Base-by-base conservation (phyloP, 1,140 invertebrate species). In the Steinernema khuongi region DNA sequence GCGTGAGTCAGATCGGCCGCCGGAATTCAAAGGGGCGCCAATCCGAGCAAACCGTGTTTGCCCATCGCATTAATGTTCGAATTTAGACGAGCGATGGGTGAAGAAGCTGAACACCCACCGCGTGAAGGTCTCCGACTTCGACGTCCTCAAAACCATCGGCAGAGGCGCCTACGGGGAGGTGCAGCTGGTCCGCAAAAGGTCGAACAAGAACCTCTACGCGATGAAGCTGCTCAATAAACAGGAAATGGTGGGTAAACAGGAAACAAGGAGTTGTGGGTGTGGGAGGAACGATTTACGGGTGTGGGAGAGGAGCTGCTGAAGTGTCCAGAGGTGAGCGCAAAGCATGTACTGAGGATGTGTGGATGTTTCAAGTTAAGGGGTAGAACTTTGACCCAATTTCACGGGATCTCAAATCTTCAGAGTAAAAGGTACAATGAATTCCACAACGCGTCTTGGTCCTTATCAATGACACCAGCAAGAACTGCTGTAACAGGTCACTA, bases 211-310 rank as follows among this genome's bases (percentile, higher is more conserved):
- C 87, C 94, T 98, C 17, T 98, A 93, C 88, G 96, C 96, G 41
- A 97, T 99, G 95, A 99, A 99, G 88, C 88, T 97, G 76, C 89
- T 99, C 29, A 97, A 94, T 86, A 99, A 99, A 90, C 95, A 94
- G 87, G 94, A 98, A 90, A 96, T 99, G 93, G 90, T 92, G 7
- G 33, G 79, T 43, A n/a, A n/a, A n/a, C n/a, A n/a, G n/a, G n/a
- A n/a, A n/a, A n/a, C n/a, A n/a, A n/a, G n/a, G n/a, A n/a, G n/a
- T n/a, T n/a, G n/a, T n/a, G n/a, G n/a, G n/a, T n/a, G n/a, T n/a
- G n/a, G n/a, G n/a, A n/a, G n/a, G n/a, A n/a, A n/a, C n/a, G n/a
- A n/a, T n/a, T n/a, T n/a, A n/a, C n/a, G n/a, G n/a, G n/a, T n/a
- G n/a, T n/a, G n/a, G n/a, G n/a, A n/a, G n/a, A n/a, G n/a, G n/a